Conservation (phyloP, 2,113 vertebrate species). For the Neodontobutis hainanensis region DNA sequence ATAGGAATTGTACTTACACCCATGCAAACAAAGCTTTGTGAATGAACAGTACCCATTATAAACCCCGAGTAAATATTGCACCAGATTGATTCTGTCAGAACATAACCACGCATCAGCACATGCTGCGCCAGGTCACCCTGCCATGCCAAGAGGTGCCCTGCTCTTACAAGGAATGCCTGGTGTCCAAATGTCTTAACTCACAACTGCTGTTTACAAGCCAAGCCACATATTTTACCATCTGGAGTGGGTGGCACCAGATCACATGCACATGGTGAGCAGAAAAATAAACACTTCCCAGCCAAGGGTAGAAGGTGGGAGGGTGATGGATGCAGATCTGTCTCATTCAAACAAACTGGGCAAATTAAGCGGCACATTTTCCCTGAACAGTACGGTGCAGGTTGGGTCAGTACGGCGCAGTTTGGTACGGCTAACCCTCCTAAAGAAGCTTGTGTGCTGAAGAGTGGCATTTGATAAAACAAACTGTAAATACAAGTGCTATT, state of each 20-base stretch:
- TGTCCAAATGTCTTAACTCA: conserved; percentile 28
- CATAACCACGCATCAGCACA: conserved; percentile 53
- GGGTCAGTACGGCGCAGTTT: too few species aligned
- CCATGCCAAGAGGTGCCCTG: conserved; percentile 60
- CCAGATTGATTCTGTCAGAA: conserved; percentile 7
- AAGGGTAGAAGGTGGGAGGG: conserved; percentile 40
- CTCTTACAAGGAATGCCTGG: conserved; percentile 41
- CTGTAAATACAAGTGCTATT: too few species aligned
- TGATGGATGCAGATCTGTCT: conserved; percentile 65
- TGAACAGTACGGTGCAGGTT: too few species aligned
- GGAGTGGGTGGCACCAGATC: conserved; percentile 60
- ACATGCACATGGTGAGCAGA: conserved; percentile 68
- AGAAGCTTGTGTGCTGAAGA: neutral
- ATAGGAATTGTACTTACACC: conserved; percentile 3
- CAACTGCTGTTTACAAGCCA: conserved; percentile 33
- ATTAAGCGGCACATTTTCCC: neutral
- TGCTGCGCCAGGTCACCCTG: conserved; percentile 39
- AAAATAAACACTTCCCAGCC: conserved; percentile 63
- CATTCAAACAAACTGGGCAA: conserved; percentile 19
- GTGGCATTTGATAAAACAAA: too few species aligned
- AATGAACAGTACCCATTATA: neutral
- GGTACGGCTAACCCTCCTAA: too few species aligned
- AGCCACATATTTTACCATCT: conserved; percentile 47
- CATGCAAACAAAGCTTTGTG: conserved; percentile 13
- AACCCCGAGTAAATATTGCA: conserved; percentile 5